phyloP scores from a whole-genome alignment of 2,888 invertebrate genomes.

The Molanna angustata region DNA sequence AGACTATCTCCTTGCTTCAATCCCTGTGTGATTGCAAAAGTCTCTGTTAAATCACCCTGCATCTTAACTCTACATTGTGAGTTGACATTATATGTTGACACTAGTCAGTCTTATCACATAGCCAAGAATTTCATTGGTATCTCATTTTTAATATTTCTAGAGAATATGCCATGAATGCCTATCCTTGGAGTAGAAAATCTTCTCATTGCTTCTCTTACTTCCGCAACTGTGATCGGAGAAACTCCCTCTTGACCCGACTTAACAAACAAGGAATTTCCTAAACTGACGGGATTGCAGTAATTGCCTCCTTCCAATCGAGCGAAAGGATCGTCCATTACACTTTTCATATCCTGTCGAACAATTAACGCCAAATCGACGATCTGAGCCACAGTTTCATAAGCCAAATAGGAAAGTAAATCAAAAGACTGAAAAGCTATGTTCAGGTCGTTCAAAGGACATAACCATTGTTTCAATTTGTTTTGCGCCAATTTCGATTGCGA shows the following conservation, averaged over 20 bases:
- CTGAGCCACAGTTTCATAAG: slow-evolving; percentile 88
- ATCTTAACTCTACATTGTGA: too few species aligned
- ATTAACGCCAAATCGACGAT: slow-evolving; percentile 81
- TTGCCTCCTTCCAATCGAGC: slow-evolving; percentile 63
- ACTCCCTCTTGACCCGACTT: slow-evolving; percentile 63
- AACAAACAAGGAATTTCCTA: slow-evolving; percentile 55
- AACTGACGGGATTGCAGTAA: slow-evolving; percentile 61
- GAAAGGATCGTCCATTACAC: slow-evolving; percentile 66
- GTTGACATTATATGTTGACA: too few species aligned
- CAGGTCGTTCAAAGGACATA: slow-evolving; percentile 62
- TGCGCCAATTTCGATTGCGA: slow-evolving; percentile 52
- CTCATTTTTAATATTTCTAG: slow-evolving; percentile 46
- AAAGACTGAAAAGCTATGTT: slow-evolving; percentile 62
- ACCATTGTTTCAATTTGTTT: slow-evolving; percentile 59
- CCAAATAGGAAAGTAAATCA: slow-evolving; percentile 79
- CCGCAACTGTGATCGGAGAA: slow-evolving; percentile 71
- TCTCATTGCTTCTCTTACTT: slow-evolving; percentile 80
- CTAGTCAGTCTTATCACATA: too few species aligned
- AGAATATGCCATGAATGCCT: slow-evolving; percentile 55
- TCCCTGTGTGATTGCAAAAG: too few species aligned
- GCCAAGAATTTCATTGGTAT: slow-evolving; percentile 28
- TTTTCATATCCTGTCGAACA: slow-evolving; percentile 72
- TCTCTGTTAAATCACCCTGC: too few species aligned
- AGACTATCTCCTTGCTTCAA: too few species aligned
- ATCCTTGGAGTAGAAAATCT: slow-evolving; percentile 64